phyloP scores from a whole-genome alignment of 2,888 invertebrate species.

The Hirudinaria manillensis region DNA sequence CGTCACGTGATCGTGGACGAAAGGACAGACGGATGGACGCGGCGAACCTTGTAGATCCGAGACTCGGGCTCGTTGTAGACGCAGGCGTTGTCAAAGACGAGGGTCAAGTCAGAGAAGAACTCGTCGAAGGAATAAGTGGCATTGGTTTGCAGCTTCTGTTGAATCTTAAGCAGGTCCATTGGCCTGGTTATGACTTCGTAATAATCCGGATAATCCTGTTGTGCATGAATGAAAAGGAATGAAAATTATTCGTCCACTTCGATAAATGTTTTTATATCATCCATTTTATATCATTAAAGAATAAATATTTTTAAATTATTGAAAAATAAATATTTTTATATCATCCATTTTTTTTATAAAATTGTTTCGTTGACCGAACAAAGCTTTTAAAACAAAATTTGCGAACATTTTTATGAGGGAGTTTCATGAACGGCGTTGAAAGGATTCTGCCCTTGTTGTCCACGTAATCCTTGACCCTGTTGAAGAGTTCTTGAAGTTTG shows the following conservation, averaged over 20 bases:
- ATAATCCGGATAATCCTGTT: conserved; percentile 84
- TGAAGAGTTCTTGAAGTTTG: conserved; percentile 77
- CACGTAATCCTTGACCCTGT: conserved; percentile 79
- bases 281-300: too few relatives aligned
- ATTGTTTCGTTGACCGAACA: too few relatives aligned
- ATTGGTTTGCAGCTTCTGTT: conserved; percentile 76
- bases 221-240: too few relatives aligned
- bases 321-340: too few relatives aligned
- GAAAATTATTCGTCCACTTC: too few relatives aligned
- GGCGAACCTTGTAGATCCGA: conserved; percentile 85
- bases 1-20: neutral
- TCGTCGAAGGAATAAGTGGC: conserved; percentile 74
- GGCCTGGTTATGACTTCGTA: conserved; percentile 89
- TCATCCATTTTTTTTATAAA: too few relatives aligned
- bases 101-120: conserved; percentile 80
- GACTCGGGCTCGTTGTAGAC: conserved; percentile 93
- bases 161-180: conserved; percentile 86
- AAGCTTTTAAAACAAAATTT: too few relatives aligned
- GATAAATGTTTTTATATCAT: too few relatives aligned
- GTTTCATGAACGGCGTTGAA: conserved; percentile 86
- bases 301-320: too few relatives aligned
- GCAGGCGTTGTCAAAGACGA: conserved; percentile 93
- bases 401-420: conserved; percentile 76
- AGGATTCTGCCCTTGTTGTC: conserved; percentile 75
- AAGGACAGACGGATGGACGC: too few relatives aligned